Conservation (phyloP, 1,140 invertebrate species). For the Zophobas morio region DNA sequence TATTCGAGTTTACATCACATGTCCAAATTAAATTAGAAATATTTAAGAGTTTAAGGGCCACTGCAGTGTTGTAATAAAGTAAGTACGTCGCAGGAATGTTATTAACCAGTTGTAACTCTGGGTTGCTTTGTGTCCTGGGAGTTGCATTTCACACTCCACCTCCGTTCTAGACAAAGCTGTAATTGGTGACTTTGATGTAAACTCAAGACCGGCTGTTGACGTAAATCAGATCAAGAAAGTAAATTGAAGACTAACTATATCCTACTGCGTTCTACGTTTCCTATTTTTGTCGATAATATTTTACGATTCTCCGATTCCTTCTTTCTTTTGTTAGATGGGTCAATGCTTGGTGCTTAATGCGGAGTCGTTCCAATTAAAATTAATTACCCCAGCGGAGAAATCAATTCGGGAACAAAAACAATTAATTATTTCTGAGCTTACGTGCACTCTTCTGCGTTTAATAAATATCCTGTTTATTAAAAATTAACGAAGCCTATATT, state of each 20-base stretch:
- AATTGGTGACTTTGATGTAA: slow-evolving; percentile 57
- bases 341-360: slow-evolving; percentile 16
- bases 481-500: slow-evolving; percentile 27
- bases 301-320: slow-evolving; percentile 8
- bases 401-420: slow-evolving; percentile 45
- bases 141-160: slow-evolving; percentile 56
- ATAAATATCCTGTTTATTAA: slow-evolving; percentile 36
- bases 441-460: slow-evolving; percentile 34
- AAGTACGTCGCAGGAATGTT: slow-evolving; percentile 49
- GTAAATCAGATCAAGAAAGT: slow-evolving; percentile 58
- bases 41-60: slow-evolving; percentile 25
- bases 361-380: slow-evolving; percentile 40
- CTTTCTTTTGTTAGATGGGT: not conserved
- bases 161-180: slow-evolving; percentile 55
- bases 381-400: slow-evolving; percentile 50
- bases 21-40: slow-evolving; percentile 30
- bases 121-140: slow-evolving; percentile 51
- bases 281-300: slow-evolving; percentile 20
- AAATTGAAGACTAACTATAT: slow-evolving; percentile 49
- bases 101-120: slow-evolving; percentile 54
- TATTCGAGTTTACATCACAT: no score
- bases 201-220: slow-evolving; percentile 50
- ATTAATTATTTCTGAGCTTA: slow-evolving; percentile 37
- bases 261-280: slow-evolving; percentile 22
- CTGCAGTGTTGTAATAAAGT: slow-evolving; percentile 30